Evolutionary conservation across 2,888 invertebrate genomes (phyloP).

Genomic region (Protophormia terraenovae): DNA sequence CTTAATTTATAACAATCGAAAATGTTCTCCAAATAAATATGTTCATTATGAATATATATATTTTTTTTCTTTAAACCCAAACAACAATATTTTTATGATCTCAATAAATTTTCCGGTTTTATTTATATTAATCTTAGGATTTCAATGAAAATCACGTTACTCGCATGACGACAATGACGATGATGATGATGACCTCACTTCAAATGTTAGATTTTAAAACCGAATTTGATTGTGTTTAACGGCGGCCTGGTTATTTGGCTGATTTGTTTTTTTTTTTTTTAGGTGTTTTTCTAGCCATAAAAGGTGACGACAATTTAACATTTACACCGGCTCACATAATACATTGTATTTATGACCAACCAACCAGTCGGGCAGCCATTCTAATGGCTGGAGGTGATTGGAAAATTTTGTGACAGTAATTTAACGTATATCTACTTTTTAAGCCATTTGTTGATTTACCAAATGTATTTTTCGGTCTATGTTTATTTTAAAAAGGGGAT

Average conservation of each 20-base stretch:
- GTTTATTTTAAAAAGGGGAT: neutral
- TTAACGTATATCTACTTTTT: neutral
- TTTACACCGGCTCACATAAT: neutral
- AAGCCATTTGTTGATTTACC: neutral
- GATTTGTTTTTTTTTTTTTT: neutral
- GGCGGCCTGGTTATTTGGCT: neutral
- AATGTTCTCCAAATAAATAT: no score
- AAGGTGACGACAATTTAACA: constrained; percentile 42
- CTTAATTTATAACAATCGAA: neutral
- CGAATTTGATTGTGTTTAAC: neutral
- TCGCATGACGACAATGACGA: neutral
- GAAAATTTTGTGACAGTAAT: constrained; percentile 33
- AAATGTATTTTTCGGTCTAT: neutral
- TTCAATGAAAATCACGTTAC: constrained; percentile 49
- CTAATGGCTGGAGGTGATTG: neutral
- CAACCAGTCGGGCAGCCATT: no score
- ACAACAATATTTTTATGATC: constrained; percentile 30
- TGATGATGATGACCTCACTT: constrained; percentile 14
- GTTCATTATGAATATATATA: neutral
- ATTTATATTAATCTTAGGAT: constrained; percentile 49
- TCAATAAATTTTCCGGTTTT: constrained; percentile 36
- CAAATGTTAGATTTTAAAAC: neutral
- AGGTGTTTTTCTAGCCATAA: constrained; percentile 10
- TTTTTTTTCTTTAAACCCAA: neutral
- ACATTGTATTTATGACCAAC: no score